A percentile compares a stretch with the other conserved stretches of the same genome.
Evolutionary conservation across 2,888 invertebrate genomes (phyloP).

Genomic region (Lycia hirtaria): DNA sequence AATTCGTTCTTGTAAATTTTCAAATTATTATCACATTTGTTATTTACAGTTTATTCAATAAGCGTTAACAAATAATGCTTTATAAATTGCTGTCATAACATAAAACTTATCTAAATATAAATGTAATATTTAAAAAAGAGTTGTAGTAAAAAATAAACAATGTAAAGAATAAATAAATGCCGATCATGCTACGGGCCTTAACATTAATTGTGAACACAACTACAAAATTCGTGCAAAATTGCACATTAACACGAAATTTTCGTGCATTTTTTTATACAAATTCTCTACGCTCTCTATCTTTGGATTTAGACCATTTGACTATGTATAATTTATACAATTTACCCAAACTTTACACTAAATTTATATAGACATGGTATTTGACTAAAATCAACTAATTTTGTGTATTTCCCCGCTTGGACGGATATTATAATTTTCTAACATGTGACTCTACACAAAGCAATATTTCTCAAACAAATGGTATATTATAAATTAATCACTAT

Average conservation of each 20-base stretch:
- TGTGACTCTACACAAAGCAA: constrained; percentile 47
- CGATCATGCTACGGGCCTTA: constrained; percentile 59
- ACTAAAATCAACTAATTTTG: constrained; percentile 62
- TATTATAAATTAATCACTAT: background rate
- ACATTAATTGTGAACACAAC: constrained; percentile 50
- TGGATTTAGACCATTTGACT: constrained; percentile 50
- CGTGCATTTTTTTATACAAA: constrained; percentile 36
- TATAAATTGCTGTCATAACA: constrained; percentile 24
- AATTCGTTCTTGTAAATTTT: background rate
- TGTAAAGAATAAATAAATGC: constrained; percentile 63
- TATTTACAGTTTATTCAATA: constrained; percentile 18
- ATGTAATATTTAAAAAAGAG: constrained; percentile 49
- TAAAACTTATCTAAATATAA: background rate
- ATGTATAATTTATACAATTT: constrained; percentile 37
- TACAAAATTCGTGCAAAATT: constrained; percentile 42
- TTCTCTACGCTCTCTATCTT: constrained; percentile 53
- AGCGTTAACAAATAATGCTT: constrained; percentile 47
- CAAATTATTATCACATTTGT: constrained; percentile 7
- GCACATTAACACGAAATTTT: constrained; percentile 37
- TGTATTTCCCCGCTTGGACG: constrained; percentile 77
- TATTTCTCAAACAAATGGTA: background rate
- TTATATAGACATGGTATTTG: constrained; percentile 54
- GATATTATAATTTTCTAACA: constrained; percentile 67
- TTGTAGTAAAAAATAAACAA: constrained; percentile 52
- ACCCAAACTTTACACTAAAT: constrained; percentile 58